phyloP scores from a whole-genome alignment of 2,797 vertebrate species.

The Chanos chanos region DNA sequence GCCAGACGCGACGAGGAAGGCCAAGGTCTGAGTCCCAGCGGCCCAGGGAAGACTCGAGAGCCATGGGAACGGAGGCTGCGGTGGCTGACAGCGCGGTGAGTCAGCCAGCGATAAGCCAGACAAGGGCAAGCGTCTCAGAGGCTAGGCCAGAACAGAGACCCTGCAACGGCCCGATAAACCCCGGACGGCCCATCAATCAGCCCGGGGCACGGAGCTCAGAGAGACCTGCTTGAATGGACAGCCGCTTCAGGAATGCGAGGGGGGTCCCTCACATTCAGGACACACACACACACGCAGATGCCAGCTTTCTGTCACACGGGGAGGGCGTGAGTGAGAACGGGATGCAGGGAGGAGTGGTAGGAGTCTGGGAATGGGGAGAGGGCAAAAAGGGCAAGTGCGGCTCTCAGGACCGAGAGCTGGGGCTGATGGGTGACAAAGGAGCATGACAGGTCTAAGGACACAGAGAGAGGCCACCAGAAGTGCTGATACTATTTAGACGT shows the following conservation, averaged over 20 bases:
- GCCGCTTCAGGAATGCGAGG: constrained; percentile 57
- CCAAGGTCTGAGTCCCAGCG: constrained; percentile 2
- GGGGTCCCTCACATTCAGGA: constrained; percentile 46
- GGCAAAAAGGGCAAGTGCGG: constrained; percentile 50
- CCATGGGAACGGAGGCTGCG: constrained; percentile 58
- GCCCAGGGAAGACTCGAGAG: constrained; percentile 22
- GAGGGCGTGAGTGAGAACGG: constrained; percentile 51
- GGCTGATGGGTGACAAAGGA: constrained; percentile 51
- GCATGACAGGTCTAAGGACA: constrained; percentile 21
- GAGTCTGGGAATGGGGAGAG: constrained; percentile 44
- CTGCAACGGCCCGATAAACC: constrained; percentile 70
- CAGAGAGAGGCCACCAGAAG: constrained; percentile 54
- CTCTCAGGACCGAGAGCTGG: constrained; percentile 42
- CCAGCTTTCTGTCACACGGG: too few species aligned
- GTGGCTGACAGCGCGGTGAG: constrained; percentile 67
- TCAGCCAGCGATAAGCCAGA: constrained; percentile 66
- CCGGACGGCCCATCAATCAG: constrained; percentile 70
- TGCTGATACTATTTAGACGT: constrained; percentile 38
- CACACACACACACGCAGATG: constrained; percentile 39
- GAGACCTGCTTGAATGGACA: constrained; percentile 53
- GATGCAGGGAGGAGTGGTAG: constrained; percentile 50
- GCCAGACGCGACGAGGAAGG: neutral
- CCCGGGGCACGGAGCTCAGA: constrained; percentile 46
- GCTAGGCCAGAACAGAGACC: constrained; percentile 59
- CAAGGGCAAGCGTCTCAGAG: constrained; percentile 60